Percentiles rank a stretch among this genome's conserved stretches.
These are phyloP conservation scores for Euborellia annulipes DNA, from an alignment of 1,140 invertebrate species.

Conservation along the genomic window DNA sequence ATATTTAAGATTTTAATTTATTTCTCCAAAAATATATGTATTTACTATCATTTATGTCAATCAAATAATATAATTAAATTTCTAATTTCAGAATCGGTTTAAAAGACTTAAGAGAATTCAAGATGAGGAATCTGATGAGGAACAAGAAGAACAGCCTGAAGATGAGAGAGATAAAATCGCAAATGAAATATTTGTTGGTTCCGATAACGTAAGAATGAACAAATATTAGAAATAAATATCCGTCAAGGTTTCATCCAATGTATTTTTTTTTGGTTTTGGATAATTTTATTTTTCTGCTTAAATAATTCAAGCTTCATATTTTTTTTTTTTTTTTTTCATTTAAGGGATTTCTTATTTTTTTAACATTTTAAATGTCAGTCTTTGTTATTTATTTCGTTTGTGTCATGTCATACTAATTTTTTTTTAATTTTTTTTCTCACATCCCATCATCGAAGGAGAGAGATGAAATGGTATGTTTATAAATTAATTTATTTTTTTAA, in stretches of 20 bases:
- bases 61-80: too few species aligned
- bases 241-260: too few species aligned
- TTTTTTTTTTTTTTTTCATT: constrained; percentile 6
- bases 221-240: too few species aligned
- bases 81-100: constrained; percentile 73
- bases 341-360: too few species aligned
- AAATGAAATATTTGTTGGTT: constrained; percentile 68
- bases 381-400: constrained; percentile 3
- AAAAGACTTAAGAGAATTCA: constrained; percentile 68
- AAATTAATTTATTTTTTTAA: constrained; percentile 5
- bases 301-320: constrained; percentile 1
- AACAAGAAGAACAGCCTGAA: constrained; percentile 52
- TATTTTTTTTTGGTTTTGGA: background rate
- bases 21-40: too few species aligned
- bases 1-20: too few species aligned
- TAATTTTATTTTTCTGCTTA: background rate
- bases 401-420: constrained; percentile 8
- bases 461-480: constrained; percentile 20
- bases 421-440: constrained; percentile 8
- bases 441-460: constrained; percentile 15
- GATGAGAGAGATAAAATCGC: constrained; percentile 71
- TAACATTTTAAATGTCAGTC: too few species aligned
- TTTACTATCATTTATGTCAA: too few species aligned
- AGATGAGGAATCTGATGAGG: constrained; percentile 77
- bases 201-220: constrained; percentile 64